A percentile compares a stretch with the other conserved stretches of the same genome.
Evolutionary conservation across 2,113 vertebrate genomes (phyloP).

Genomic region (Phalacrocorax carbo): DNA sequence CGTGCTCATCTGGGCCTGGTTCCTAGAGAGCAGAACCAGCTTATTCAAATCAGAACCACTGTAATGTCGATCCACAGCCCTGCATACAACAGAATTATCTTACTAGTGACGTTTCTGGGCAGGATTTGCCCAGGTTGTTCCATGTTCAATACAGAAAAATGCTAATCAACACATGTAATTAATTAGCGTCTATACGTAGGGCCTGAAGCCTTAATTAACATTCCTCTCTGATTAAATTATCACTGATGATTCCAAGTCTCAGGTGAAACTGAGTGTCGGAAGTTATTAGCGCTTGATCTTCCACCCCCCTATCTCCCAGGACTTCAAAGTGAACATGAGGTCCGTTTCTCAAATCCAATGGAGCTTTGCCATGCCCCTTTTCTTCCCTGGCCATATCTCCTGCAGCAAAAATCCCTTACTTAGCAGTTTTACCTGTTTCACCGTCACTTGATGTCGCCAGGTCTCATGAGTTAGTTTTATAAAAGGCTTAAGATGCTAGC

Average conservation of each 20-base stretch:
- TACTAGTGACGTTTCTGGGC: neutral
- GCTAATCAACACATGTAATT: constrained; percentile 54
- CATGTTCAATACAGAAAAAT: constrained; percentile 12
- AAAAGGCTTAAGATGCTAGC: neutral
- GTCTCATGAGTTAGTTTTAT: neutral
- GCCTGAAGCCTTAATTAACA: constrained; percentile 56
- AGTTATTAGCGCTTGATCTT: constrained; percentile 30
- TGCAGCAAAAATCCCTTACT: neutral
- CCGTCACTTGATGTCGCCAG: neutral
- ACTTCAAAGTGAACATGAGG: constrained; percentile 36
- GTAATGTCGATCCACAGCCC: neutral
- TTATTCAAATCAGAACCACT: neutral
- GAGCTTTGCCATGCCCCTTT: constrained; percentile 3
- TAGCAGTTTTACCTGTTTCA: neutral
- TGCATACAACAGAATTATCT: neutral
- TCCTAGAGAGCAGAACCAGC: neutral
- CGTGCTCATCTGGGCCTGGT: fast-evolving
- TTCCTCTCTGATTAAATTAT: constrained; percentile 61
- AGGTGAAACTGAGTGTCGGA: constrained; percentile 43
- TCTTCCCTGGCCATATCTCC: neutral
- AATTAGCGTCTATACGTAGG: constrained; percentile 27
- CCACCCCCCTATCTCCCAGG: constrained; percentile 58
- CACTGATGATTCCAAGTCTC: constrained; percentile 59
- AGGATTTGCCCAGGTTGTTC: neutral
- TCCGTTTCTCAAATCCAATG: neutral